A percentile compares a stretch with the other conserved stretches of the same genome.
Evolutionary conservation across 2,888 invertebrate genomes (phyloP).

Genomic region (Theristus sp.): DNA sequence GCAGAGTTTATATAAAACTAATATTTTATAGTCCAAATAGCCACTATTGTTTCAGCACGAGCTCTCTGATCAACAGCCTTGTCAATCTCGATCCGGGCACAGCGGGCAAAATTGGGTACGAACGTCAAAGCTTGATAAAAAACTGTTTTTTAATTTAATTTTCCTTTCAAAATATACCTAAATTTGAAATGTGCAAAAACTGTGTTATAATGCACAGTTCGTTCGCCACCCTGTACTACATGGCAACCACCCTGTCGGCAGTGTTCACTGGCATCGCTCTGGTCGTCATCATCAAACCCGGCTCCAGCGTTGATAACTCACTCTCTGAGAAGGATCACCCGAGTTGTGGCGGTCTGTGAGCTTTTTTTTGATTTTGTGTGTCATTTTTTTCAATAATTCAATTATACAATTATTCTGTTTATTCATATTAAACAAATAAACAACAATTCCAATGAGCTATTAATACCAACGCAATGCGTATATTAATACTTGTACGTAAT

Average conservation of each 20-base stretch:
- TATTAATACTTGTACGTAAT: too few relatives aligned
- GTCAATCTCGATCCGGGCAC: neutral
- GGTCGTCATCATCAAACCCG: constrained; percentile 1
- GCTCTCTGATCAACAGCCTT: constrained; percentile 1
- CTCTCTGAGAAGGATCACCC: too few relatives aligned
- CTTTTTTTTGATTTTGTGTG: too few relatives aligned
- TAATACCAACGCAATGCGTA: too few relatives aligned
- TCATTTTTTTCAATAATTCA: too few relatives aligned
- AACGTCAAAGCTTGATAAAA: neutral
- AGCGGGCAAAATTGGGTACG: constrained; percentile 3
- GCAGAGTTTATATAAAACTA: too few relatives aligned
- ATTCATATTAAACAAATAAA: too few relatives aligned
- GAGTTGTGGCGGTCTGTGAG: too few relatives aligned
- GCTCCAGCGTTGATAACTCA: neutral
- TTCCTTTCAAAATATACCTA: too few relatives aligned
- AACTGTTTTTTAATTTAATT: neutral
- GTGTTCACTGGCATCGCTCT: constrained; percentile 3
- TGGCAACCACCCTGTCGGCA: constrained; percentile 2
- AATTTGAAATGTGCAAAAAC: neutral
- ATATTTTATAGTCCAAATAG: too few relatives aligned
- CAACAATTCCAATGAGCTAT: too few relatives aligned
- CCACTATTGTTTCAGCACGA: constrained; percentile 3
- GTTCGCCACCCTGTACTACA: neutral
- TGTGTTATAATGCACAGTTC: neutral
- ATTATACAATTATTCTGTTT: too few relatives aligned